Conservation (phyloP, 1,140 invertebrate species). For the Euwallacea fornicatus region DNA sequence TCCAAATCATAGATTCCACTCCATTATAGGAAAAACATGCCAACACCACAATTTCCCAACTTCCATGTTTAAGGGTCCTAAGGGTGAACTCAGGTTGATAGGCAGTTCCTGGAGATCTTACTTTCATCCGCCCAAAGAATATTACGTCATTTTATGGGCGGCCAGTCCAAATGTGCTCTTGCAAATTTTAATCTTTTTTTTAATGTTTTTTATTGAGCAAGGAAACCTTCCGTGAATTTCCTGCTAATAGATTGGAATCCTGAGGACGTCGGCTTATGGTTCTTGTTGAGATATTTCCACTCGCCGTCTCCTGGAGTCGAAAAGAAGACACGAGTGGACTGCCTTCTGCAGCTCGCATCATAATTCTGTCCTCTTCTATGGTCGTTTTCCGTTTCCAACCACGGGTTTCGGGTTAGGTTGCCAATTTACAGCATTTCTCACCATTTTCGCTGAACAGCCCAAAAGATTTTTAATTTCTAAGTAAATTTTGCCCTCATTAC, state of each 20-base stretch:
- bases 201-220: background rate
- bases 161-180: background rate
- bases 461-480: background rate
- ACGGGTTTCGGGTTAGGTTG: background rate
- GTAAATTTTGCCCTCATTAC: background rate
- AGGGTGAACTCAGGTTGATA: background rate
- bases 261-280: background rate
- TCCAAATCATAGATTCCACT: background rate
- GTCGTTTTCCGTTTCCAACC: constrained; percentile 4
- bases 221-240: background rate
- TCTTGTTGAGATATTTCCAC: background rate
- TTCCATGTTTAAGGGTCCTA: constrained; percentile 5
- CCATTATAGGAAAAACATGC: constrained; percentile 14
- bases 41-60: constrained; percentile 7
- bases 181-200: constrained; percentile 3
- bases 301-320: background rate
- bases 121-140: constrained; percentile 1
- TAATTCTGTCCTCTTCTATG: background rate
- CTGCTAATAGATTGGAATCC: background rate
- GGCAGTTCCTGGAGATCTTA: background rate
- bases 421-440: constrained; percentile 6
- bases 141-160: background rate
- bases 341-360: background rate
- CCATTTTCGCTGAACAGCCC: background rate
- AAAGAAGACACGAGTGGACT: background rate